These are phyloP conservation scores for Calidris pygmaea DNA, from an alignment of 2,113 vertebrate genomes.

Conservation along the genomic window DNA sequence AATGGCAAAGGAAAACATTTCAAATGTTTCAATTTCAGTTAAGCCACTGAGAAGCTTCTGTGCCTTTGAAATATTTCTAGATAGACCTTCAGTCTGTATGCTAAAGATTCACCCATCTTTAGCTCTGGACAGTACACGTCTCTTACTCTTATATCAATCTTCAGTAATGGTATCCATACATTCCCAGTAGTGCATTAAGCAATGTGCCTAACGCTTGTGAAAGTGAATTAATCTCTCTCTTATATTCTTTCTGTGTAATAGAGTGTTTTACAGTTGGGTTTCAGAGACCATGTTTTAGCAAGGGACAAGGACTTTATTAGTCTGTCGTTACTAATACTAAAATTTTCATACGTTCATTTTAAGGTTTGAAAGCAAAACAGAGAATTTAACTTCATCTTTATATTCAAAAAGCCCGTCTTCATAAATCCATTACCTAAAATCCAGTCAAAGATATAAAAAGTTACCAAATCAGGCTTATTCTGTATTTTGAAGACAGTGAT, in stretches of 20 bases:
- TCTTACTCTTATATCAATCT: neutral
- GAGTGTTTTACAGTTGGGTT: neutral
- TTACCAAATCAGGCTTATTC: neutral
- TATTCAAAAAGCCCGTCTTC: neutral
- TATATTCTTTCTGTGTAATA: neutral
- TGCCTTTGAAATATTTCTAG: neutral
- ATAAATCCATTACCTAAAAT: neutral
- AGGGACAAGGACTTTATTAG: neutral
- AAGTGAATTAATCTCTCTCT: neutral
- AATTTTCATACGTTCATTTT: neutral
- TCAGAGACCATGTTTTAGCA: neutral
- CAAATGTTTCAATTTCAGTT: neutral
- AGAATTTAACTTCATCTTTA: neutral
- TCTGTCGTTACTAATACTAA: neutral
- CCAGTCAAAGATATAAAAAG: neutral
- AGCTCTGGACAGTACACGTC: neutral
- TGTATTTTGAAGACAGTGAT: neutral
- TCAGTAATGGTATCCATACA: neutral
- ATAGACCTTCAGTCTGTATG: neutral
- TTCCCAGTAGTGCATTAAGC: neutral
- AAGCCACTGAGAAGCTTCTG: neutral
- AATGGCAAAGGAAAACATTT: neutral
- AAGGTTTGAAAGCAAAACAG: neutral
- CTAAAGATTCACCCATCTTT: neutral
- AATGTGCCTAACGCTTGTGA: neutral